phyloP scores from a whole-genome alignment of 2,888 invertebrate species.

The Conomelus anceps region DNA sequence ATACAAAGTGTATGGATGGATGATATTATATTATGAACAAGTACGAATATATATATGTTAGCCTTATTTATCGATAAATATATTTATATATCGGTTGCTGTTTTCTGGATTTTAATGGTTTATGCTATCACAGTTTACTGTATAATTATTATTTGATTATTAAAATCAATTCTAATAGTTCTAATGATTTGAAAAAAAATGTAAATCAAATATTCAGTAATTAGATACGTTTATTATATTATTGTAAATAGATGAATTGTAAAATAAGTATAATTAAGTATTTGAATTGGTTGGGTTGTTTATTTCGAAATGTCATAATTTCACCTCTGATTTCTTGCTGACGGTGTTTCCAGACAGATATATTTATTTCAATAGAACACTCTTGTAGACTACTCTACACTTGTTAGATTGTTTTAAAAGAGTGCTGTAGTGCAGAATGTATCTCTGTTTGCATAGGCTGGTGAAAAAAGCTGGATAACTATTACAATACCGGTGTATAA shows the following conservation, averaged over 20 bases:
- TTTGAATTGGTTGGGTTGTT: background rate
- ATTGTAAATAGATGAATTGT: background rate
- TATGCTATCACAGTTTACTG: background rate
- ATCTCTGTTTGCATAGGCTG: no score
- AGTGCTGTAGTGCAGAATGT: no score
- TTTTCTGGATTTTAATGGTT: background rate
- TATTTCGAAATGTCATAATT: no score
- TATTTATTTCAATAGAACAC: no score
- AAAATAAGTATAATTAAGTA: background rate
- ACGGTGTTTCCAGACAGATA: no score
- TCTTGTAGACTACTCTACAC: no score
- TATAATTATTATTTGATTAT: background rate
- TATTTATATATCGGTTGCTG: background rate
- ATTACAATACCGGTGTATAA: no score
- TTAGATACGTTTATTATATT: background rate
- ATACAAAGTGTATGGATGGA: background rate
- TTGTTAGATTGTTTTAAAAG: no score
- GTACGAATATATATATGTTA: background rate
- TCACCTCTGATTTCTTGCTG: no score
- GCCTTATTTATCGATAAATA: background rate
- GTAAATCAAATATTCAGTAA: background rate
- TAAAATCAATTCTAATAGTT: background rate
- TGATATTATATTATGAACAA: background rate
- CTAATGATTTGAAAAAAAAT: background rate
- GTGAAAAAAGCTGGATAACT: no score